phyloP scores from a whole-genome alignment of 1,140 invertebrate species.

The Yoshiicerus persimilis region DNA sequence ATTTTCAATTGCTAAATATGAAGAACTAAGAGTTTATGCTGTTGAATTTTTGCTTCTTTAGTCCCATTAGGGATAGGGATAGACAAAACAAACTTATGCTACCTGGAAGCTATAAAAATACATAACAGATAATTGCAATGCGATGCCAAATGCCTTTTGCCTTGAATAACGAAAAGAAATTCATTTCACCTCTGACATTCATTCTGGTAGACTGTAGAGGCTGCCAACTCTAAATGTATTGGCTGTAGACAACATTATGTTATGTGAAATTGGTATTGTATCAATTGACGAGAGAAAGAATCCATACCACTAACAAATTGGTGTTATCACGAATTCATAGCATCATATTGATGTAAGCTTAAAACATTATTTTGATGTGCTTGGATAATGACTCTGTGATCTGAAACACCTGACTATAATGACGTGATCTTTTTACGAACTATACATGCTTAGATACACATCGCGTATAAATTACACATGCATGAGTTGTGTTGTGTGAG shows the following conservation, averaged over 20 bases:
- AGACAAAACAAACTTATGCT: too few relatives aligned
- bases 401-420: constrained; percentile 37
- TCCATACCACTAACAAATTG: neutral
- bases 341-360: constrained; percentile 41
- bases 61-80: too few relatives aligned
- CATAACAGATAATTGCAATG: neutral
- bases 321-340: constrained; percentile 38
- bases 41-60: too few relatives aligned
- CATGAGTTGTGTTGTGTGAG: neutral
- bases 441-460: neutral
- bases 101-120: too few relatives aligned
- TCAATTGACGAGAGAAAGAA: neutral
- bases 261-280: neutral
- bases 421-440: constrained; percentile 33
- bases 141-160: neutral
- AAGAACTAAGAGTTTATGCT: too few relatives aligned
- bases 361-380: constrained; percentile 33
- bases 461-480: neutral
- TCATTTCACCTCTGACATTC: neutral
- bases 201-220: neutral
- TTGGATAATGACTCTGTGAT: constrained; percentile 39
- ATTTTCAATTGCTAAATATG: too few relatives aligned
- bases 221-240: neutral
- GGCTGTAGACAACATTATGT: neutral
- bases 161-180: neutral